A percentile compares a stretch with the other conserved stretches of the same genome.
These are phyloP conservation scores for Osedax fenrisi DNA, from an alignment of 2,888 invertebrate genomes.

Conservation along the genomic window DNA sequence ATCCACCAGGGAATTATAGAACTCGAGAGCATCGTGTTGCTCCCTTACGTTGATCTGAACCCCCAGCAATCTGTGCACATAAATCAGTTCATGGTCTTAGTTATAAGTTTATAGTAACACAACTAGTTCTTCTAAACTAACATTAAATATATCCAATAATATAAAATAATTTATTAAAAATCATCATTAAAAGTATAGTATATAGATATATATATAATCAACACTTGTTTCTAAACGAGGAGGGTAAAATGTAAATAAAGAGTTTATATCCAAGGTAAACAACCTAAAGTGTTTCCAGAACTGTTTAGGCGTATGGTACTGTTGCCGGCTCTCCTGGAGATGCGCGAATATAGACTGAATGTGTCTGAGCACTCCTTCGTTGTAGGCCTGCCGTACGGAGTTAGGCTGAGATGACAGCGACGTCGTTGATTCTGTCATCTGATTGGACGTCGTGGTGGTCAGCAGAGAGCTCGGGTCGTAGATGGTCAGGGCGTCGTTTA, in stretches of 20 bases:
- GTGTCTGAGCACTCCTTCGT: slow-evolving; percentile 84
- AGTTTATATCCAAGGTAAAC: no score
- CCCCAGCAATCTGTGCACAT: slow-evolving; percentile 64
- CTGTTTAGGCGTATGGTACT: slow-evolving; percentile 92
- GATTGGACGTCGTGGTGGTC: slow-evolving; percentile 25
- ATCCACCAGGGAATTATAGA: slow-evolving; percentile 91
- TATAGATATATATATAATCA: no score
- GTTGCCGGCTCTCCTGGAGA: slow-evolving; percentile 81
- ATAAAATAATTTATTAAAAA: no score
- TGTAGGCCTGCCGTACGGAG: slow-evolving; percentile 63
- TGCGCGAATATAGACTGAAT: slow-evolving; percentile 95
- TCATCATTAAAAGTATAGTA: no score
- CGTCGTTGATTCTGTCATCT: no score
- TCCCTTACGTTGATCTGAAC: slow-evolving; percentile 92
- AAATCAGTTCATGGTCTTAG: no score
- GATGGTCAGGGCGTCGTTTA: background rate
- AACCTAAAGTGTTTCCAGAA: slow-evolving; percentile 94
- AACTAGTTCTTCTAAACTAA: no score
- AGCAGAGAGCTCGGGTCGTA: background rate
- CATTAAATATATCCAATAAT: no score
- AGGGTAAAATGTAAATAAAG: no score
- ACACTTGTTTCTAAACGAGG: no score
- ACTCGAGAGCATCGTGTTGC: slow-evolving; percentile 95
- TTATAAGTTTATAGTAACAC: no score
- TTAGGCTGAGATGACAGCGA: no score